phyloP scores from a whole-genome alignment of 1,140 invertebrate genomes.

The Heliconius hewitsoni region DNA sequence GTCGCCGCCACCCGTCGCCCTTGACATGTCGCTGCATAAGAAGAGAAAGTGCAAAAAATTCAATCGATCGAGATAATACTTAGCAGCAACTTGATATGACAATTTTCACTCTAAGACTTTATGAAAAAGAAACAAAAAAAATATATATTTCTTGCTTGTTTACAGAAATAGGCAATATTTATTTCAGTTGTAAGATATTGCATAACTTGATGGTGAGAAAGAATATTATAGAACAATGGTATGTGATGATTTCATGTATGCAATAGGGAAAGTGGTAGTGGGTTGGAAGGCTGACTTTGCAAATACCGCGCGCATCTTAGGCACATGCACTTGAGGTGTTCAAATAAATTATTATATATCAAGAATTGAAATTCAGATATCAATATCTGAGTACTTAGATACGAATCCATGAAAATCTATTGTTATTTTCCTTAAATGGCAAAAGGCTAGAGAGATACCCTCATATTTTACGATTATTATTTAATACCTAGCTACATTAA shows the following conservation, averaged over 20 bases:
- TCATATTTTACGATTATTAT: not conserved
- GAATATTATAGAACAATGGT: constrained; percentile 24
- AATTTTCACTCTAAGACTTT: not conserved
- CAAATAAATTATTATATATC: not conserved
- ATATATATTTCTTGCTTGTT: no score
- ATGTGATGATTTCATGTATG: constrained; percentile 41
- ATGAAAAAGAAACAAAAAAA: no score
- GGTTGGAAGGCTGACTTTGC: constrained; percentile 31
- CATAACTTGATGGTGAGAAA: not conserved
- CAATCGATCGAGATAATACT: constrained; percentile 39
- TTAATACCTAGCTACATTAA: not conserved
- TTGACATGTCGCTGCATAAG: constrained; percentile 65
- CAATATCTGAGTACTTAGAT: not conserved
- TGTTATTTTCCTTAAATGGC: not conserved
- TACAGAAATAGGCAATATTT: no score
- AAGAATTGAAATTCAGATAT: not conserved
- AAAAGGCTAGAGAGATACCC: not conserved
- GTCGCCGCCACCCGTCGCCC: constrained; percentile 57
- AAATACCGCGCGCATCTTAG: not conserved
- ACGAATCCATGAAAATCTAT: not conserved
- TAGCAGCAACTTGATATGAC: not conserved
- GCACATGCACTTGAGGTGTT: not conserved
- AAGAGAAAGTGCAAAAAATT: constrained; percentile 66
- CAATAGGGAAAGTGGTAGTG: constrained; percentile 46
- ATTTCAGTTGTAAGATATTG: not conserved